A percentile compares a stretch with the other conserved stretches of the same genome.
These are phyloP conservation scores for Colletes gigas DNA, from an alignment of 1,140 invertebrate species.

Conservation along the genomic window DNA sequence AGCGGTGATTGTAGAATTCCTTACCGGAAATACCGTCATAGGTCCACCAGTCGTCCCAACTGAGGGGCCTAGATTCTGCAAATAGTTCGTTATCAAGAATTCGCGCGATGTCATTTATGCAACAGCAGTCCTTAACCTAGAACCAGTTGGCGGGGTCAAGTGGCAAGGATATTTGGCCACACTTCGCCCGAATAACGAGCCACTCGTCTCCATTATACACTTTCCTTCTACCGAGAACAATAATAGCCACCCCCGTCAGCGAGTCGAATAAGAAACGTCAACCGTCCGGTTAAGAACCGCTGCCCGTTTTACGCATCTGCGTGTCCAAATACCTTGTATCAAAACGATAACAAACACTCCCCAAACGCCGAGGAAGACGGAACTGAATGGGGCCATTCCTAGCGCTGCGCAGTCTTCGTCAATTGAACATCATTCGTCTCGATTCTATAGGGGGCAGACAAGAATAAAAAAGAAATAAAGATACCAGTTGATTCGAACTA, in stretches of 20 bases:
- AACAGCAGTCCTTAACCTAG: conserved; percentile 48
- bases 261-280: background rate
- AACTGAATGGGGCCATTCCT: conserved; percentile 79
- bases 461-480: conserved; percentile 16
- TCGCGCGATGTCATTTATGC: conserved; percentile 35
- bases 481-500: conserved; percentile 28
- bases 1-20: conserved; percentile 51
- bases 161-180: conserved; percentile 45
- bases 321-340: conserved; percentile 73
- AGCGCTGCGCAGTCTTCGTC: conserved; percentile 71
- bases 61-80: conserved; percentile 83
- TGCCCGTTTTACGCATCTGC: background rate
- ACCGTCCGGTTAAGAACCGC: conserved; percentile 24
- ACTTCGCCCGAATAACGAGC: conserved; percentile 41
- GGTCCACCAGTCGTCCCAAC: conserved; percentile 97
- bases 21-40: conserved; percentile 96
- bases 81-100: conserved; percentile 61
- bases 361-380: conserved; percentile 79
- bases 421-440: conserved; percentile 78
- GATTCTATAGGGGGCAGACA: conserved; percentile 62
- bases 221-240: conserved; percentile 21
- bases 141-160: conserved; percentile 37
- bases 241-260: background rate
- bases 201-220: conserved; percentile 48
- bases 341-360: conserved; percentile 77